These are phyloP conservation scores for Ascaphus truei DNA, from an alignment of 2,113 vertebrate species.

Conservation along the genomic window DNA sequence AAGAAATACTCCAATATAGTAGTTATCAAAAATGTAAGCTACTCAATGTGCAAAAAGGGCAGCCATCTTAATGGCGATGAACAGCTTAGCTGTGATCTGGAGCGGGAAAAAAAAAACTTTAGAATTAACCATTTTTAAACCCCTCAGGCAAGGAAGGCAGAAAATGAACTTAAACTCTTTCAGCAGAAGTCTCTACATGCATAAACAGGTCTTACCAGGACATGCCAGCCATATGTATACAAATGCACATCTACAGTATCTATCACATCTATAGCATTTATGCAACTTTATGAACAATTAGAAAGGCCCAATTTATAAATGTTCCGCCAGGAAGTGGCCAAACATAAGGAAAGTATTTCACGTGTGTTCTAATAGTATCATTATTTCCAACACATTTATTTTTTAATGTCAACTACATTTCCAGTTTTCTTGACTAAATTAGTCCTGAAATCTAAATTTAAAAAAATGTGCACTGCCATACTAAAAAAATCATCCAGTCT, in stretches of 20 bases:
- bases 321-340: not conserved
- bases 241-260: constrained; percentile 16
- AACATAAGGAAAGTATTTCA: not conserved
- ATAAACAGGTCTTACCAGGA: constrained; percentile 6
- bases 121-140: not conserved
- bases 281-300: not conserved
- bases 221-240: not conserved
- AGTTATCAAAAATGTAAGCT: not conserved
- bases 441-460: not conserved
- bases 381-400: not conserved
- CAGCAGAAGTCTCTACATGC: not conserved
- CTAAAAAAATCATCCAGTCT: not conserved
- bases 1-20: constrained; percentile 3
- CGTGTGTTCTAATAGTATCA: not conserved
- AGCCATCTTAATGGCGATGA: not conserved
- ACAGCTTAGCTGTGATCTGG: constrained; percentile 17
- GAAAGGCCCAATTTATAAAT: not conserved
- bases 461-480: constrained; percentile 5
- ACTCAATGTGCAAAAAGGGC: constrained; percentile 15
- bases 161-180: not conserved
- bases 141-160: too few relatives aligned
- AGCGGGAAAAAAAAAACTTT: not conserved
- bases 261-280: constrained; percentile 22
- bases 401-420: constrained; percentile 2
- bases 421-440: constrained; percentile 1